Evolutionary conservation across 1,140 invertebrate species (phyloP).

Genomic region (Mya arenaria): DNA sequence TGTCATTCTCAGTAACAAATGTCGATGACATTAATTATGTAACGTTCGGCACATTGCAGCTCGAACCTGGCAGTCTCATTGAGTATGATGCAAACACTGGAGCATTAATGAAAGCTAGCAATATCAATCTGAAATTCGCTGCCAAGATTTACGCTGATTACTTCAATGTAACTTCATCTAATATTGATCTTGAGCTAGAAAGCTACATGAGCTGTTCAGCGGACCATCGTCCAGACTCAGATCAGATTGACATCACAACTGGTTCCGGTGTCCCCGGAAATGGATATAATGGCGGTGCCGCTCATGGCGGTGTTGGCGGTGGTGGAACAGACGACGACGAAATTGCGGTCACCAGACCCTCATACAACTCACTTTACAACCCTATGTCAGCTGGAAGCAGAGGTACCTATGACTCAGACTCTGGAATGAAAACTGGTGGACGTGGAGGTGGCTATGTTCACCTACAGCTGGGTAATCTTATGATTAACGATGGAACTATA

Average conservation of each 20-base stretch:
- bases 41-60: conserved; percentile 69
- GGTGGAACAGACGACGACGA: background rate
- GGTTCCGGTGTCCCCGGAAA: conserved; percentile 51
- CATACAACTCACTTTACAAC: conserved; percentile 69
- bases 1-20: conserved; percentile 62
- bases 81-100: conserved; percentile 69
- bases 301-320: conserved; percentile 71
- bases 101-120: conserved; percentile 65
- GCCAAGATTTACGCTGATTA: conserved; percentile 67
- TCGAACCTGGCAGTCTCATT: conserved; percentile 67
- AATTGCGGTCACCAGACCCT: conserved; percentile 18
- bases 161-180: conserved; percentile 67
- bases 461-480: conserved; percentile 59
- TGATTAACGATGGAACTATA: conserved; percentile 71
- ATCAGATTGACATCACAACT: conserved; percentile 59
- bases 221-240: conserved; percentile 56
- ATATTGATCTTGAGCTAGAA: conserved; percentile 66
- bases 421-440: conserved; percentile 52
- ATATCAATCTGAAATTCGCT: conserved; percentile 65
- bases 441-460: conserved; percentile 69
- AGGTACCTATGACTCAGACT: conserved; percentile 32
- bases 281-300: conserved; percentile 63
- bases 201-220: conserved; percentile 66
- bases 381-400: conserved; percentile 66
- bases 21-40: conserved; percentile 54